Percentiles rank a stretch among this genome's conserved stretches.
Evolutionary conservation across 2,888 invertebrate species (phyloP).

Genomic region (Lithophane ornitopus): DNA sequence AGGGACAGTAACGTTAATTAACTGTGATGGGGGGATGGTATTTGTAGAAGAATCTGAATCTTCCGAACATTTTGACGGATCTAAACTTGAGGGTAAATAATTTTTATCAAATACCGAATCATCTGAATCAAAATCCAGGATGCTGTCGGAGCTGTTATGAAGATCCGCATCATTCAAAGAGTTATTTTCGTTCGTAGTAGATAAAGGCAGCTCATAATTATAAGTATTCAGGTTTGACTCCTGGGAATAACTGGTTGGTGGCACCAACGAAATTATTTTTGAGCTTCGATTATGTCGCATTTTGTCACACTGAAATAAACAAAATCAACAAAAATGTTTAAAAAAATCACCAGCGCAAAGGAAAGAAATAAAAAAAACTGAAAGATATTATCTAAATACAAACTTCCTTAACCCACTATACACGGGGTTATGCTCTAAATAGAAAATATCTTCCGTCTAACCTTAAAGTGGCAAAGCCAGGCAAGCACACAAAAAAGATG

Average conservation of each 20-base stretch:
- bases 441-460: no score
- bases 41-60: conserved; percentile 7
- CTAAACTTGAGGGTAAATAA: neutral
- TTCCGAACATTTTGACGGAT: conserved; percentile 3
- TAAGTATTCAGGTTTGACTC: neutral
- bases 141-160: neutral
- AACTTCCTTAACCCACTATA: neutral
- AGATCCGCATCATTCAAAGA: conserved; percentile 6
- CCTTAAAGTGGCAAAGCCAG: neutral
- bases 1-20: neutral
- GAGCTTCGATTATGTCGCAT: conserved; percentile 2
- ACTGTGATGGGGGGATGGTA: conserved; percentile 1
- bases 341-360: neutral
- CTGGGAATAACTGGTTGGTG: neutral
- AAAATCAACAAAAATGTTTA: neutral
- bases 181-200: neutral
- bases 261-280: conserved; percentile 1
- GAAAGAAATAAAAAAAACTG: neutral
- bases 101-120: conserved; percentile 3
- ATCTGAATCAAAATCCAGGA: conserved; percentile 3
- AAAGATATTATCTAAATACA: neutral
- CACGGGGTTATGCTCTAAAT: no score
- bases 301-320: neutral
- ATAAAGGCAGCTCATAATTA: neutral
- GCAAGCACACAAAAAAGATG: conserved; percentile 4